Evolutionary conservation across 2,888 invertebrate species (phyloP), one percentile per base, ranked within the genome.

Genomic region (Criorhina ranunculi): DNA sequence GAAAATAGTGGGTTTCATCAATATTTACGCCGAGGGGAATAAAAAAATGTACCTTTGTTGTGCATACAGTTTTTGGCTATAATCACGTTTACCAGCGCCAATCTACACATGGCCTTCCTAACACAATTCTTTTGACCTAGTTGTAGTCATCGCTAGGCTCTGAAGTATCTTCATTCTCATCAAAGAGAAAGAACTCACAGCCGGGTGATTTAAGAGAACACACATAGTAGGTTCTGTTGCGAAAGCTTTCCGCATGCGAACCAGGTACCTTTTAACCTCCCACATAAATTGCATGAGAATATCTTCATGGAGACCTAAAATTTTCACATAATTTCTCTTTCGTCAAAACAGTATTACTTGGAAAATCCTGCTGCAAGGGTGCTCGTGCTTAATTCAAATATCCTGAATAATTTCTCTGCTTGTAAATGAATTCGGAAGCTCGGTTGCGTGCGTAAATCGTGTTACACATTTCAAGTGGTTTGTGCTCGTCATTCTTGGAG

Each of bases 341-440:
- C 62, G 37, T 31, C 66, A 11, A 67, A 83, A 67, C 82, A 83
- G 83, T 83, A 42, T 79, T 40, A 73, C 79, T 73, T 83, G 66
- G 55, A 79, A 79, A 79, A 83, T 79, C 79, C 83, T 79, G 42
- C 79, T 37, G 83, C 73, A 73, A 75, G 64, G 83, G 83, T 83
- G 79, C 83, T 83, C 62, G 29, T 78, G 49, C 40, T 37, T 49
- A 11, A 67, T 40, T 72, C 35, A 37, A 55, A 72, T 46, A 67
- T 29, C 44, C 66, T 60, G 33, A 72, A 33, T 24, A 62, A 15
- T 69, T 73, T 9, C 0, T 35, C 55, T 31, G 70, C 6, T 60
- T 17, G 9, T 2, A 57, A 24, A 24, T 4, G 24, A 24, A 40
- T 62, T 53, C 44, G 67, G 51, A 77, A 59, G 64, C 57, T 62